Percentiles rank a stretch among this genome's conserved stretches.
phyloP scores from a whole-genome alignment of 2,797 vertebrate species.

The Rhinogobio ventralis region DNA sequence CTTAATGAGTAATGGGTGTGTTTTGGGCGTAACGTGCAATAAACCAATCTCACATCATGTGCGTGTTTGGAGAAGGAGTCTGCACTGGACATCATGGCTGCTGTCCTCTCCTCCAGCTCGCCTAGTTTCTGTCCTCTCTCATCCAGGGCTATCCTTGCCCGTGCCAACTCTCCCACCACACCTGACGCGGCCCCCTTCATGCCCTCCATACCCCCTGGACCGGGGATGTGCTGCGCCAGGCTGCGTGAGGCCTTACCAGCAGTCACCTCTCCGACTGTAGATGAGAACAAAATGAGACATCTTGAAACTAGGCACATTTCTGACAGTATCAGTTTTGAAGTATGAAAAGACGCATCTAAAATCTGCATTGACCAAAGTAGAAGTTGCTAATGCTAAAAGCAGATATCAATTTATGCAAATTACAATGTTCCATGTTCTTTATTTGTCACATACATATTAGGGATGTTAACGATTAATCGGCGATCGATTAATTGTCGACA shows the following conservation, averaged over 20 bases:
- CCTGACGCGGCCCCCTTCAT: slow-evolving; percentile 96
- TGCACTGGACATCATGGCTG: slow-evolving; percentile 94
- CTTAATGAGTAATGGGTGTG: no score
- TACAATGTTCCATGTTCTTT: neutral
- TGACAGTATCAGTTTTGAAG: neutral
- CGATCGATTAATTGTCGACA: no score
- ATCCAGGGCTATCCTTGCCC: slow-evolving; percentile 92
- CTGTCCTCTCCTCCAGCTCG: slow-evolving; percentile 94
- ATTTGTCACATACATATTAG: no score
- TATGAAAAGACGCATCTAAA: neutral
- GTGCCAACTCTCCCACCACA: slow-evolving; percentile 91
- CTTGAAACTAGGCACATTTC: neutral
- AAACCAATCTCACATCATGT: slow-evolving; percentile 82
- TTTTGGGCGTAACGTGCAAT: no score
- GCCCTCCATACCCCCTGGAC: slow-evolving; percentile 92
- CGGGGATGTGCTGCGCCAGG: slow-evolving; percentile 95
- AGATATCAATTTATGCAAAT: neutral
- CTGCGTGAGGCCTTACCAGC: slow-evolving; percentile 93
- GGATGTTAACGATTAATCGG: no score
- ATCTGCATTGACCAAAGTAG: neutral
- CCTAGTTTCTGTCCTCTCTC: slow-evolving; percentile 96
- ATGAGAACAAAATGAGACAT: slow-evolving; percentile 40
- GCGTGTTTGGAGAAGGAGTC: slow-evolving; percentile 97
- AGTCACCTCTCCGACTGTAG: slow-evolving; percentile 88
- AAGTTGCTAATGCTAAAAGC: neutral